These are phyloP conservation scores for Hyaena hyaena DNA, from an alignment of 2,113 vertebrate species.

Conservation along the genomic window DNA sequence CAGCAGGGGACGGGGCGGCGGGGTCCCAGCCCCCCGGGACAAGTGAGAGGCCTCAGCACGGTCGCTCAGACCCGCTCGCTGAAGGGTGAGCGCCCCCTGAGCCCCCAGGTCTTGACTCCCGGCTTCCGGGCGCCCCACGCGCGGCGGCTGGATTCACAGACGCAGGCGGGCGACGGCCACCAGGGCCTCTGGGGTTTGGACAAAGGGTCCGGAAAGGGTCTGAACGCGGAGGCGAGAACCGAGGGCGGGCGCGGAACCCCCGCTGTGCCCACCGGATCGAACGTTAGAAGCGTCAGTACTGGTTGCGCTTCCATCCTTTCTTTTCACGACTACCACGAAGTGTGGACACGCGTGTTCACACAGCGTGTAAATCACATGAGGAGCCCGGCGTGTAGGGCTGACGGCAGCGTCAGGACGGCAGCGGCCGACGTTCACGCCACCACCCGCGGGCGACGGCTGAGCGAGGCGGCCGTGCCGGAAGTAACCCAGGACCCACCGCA, in stretches of 20 bases:
- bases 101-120: background rate
- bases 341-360: rapidly evolving
- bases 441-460: rapidly evolving
- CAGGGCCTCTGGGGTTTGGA: background rate
- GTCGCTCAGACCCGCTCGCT: background rate
- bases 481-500: too few relatives aligned
- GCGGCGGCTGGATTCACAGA: background rate
- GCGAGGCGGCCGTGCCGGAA: too few relatives aligned
- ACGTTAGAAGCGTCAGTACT: too few relatives aligned
- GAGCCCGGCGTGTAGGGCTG: rapidly evolving
- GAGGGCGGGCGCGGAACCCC: background rate
- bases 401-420: background rate
- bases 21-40: background rate
- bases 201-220: background rate
- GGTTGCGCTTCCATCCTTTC: background rate
- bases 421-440: too few relatives aligned
- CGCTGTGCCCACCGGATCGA: too few relatives aligned
- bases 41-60: background rate
- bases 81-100: background rate
- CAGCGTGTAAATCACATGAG: rapidly evolving
- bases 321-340: background rate
- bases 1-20: too few relatives aligned
- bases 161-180: background rate
- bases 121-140: background rate
- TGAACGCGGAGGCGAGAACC: background rate